Evolutionary conservation across 2,797 vertebrate genomes (phyloP).

Genomic region (Oryzias dopingdopingensis): DNA sequence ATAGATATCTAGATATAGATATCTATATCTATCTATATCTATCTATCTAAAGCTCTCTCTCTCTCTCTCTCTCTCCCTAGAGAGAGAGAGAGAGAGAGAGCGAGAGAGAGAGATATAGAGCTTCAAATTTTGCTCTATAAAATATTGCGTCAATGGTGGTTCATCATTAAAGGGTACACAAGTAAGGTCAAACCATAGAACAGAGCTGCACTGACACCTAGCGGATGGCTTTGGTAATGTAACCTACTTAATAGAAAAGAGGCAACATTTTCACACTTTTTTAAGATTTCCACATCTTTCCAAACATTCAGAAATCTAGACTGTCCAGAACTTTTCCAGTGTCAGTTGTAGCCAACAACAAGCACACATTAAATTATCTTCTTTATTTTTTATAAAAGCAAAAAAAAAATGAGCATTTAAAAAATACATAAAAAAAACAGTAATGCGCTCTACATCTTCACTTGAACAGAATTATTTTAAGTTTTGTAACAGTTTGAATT

Average conservation of each 20-base stretch:
- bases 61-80: no score
- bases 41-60: no score
- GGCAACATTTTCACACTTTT: constrained; percentile 9
- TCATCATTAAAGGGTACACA: constrained; percentile 16
- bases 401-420: neutral
- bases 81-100: no score
- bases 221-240: neutral
- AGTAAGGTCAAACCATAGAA: constrained; percentile 44
- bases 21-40: no score
- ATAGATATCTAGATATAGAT: no score
- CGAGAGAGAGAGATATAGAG: no score
- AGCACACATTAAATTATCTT: neutral
- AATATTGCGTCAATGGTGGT: neutral
- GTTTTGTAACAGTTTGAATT: constrained; percentile 3
- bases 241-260: neutral
- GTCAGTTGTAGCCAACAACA: neutral
- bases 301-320: neutral
- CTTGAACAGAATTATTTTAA: neutral
- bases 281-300: constrained; percentile 16
- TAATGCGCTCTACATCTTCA: neutral
- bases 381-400: no score
- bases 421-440: neutral
- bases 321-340: neutral
- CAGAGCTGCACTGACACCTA: constrained; percentile 42
- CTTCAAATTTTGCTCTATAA: no score